Base-by-base conservation (phyloP, 1,140 invertebrate genomes). In the Chymomyza costata region DNA sequence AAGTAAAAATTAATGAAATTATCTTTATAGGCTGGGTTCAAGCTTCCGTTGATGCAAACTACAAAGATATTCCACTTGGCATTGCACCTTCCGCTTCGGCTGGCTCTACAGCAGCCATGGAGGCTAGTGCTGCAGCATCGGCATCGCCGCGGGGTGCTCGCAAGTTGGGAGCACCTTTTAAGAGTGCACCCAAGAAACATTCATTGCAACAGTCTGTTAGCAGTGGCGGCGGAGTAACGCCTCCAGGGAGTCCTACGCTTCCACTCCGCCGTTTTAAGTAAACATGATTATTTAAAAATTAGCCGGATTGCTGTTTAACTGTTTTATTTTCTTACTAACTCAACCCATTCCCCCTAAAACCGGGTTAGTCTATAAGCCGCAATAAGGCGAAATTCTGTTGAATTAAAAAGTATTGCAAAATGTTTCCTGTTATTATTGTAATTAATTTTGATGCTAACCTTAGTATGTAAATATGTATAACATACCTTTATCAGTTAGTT, bases 181-280 rank as follows among this genome's bases (percentile, higher is more conserved):
- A 88, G 63, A 76, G 63, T 45, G 85, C 84, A 34, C 86, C 87
- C 84, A 78, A 82, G 50, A 71, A 86, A 57, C 70, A 70, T 31
- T 71, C 78, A 1, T 52, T 74, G 38, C 82, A 85, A n/a, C 54
- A 87, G 67, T 80, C 80, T 39, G 73, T 59, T 3, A 51, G 78
- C 3, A 73, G 43, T 49, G 47, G 50, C 14, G 53, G 57, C 0
- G 64, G 82, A 5, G 65, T 61, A 28, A 87, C 87, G 28, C 87
- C 87, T 3, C 87, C 87, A 2, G 87, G 87, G 51, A 88, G 87
- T 82, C 87, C 87, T 2, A 86, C 87, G 34, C 65, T 85, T 48
- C 82, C 84, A 2, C 52, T 71, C 32, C 68, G 84, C 6, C 78
- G 78, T 46, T 78, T 85, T 28, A 85, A 85, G 70, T 85, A 84